A percentile compares a stretch with the other conserved stretches of the same genome.
Conservation (phyloP, 2,113 vertebrate genomes). For the Scopus umbretta region DNA sequence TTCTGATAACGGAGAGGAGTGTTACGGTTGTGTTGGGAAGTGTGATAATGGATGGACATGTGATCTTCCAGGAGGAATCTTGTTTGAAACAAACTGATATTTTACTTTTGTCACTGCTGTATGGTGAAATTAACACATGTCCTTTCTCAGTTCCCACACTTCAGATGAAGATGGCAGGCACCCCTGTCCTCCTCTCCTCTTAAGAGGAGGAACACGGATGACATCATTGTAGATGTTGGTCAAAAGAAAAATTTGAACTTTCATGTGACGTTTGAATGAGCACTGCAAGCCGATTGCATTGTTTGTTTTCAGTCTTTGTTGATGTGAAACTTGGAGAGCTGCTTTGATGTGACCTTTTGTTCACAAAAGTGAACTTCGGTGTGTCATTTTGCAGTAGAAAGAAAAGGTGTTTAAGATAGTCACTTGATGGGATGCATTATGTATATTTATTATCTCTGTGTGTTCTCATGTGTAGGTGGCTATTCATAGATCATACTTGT, state of each 20-base stretch:
- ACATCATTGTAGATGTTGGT: background rate
- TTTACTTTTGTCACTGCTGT: background rate
- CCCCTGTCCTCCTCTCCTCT: background rate
- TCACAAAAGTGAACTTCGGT: background rate
- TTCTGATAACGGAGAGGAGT: background rate
- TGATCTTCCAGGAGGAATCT: background rate
- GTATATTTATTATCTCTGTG: background rate
- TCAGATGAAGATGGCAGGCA: background rate
- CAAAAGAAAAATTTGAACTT: background rate
- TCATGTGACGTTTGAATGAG: background rate
- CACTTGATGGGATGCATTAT: background rate
- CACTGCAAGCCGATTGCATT: background rate
- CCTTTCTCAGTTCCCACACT: background rate
- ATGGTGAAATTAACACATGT: background rate
- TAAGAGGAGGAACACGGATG: background rate
- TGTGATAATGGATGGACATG: background rate
- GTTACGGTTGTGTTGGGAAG: background rate
- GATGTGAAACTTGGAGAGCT: background rate
- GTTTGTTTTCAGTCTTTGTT: background rate
- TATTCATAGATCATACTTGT: background rate
- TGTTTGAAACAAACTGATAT: background rate
- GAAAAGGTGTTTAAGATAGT: background rate
- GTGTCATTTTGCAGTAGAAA: background rate
- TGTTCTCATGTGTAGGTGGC: conserved; percentile 26
- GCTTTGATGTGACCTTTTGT: background rate